Evolutionary conservation across 2,797 vertebrate species (phyloP).

Genomic region (Carcharodon carcharias): DNA sequence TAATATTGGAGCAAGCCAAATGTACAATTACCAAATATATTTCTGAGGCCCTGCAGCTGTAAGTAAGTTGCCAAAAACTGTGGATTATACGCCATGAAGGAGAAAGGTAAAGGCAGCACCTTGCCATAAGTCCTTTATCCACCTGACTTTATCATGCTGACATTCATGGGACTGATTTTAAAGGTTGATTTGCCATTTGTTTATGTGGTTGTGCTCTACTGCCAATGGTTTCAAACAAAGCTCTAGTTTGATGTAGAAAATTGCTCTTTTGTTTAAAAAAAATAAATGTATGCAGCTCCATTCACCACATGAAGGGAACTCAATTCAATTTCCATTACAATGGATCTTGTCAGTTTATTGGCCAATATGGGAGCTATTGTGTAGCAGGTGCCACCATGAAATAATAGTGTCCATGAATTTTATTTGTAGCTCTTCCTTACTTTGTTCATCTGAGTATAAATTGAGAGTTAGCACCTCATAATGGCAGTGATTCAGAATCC

Average conservation of each 20-base stretch:
- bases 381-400: background rate
- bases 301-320: constrained; percentile 14
- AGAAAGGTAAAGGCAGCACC: background rate
- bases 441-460: background rate
- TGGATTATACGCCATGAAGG: background rate
- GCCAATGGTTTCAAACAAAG: constrained; percentile 20
- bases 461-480: background rate
- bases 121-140: background rate
- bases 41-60: background rate
- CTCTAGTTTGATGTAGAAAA: constrained; percentile 18
- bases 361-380: constrained; percentile 5
- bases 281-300: background rate
- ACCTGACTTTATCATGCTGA: background rate
- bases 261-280: constrained; percentile 11
- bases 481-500: background rate
- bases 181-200: constrained; percentile 27
- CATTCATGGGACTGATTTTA: background rate
- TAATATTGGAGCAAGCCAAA: background rate
- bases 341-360: constrained; percentile 23
- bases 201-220: constrained; percentile 7
- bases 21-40: background rate
- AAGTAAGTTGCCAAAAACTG: background rate
- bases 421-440: background rate
- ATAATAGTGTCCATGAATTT: background rate
- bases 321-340: constrained; percentile 16